Conservation (phyloP, 2,888 invertebrate species). For the Oithona nana region DNA sequence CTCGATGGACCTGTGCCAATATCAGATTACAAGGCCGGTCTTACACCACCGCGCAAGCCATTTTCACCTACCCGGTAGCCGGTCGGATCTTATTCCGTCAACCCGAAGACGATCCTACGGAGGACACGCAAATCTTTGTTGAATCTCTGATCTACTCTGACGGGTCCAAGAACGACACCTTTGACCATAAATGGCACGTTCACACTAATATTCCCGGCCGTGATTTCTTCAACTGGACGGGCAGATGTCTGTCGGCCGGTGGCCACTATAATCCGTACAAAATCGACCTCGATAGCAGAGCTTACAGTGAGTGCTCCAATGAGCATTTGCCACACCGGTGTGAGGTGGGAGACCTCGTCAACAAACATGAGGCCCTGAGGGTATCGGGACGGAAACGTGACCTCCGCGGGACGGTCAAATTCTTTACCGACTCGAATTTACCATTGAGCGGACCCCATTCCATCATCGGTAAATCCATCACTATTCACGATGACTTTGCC, state of each 20-base stretch:
- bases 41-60: constrained; percentile 53
- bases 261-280: constrained; percentile 55
- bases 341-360: constrained; percentile 47
- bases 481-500: constrained; percentile 68
- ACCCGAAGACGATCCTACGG: constrained; percentile 52
- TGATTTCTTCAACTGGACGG: constrained; percentile 80
- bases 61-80: constrained; percentile 69
- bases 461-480: constrained; percentile 59
- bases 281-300: constrained; percentile 26
- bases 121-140: constrained; percentile 63
- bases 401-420: constrained; percentile 43
- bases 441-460: constrained; percentile 53
- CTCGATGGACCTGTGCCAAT: constrained; percentile 31
- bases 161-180: constrained; percentile 38
- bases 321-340: constrained; percentile 24
- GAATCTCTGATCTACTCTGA: constrained; percentile 73
- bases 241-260: constrained; percentile 59
- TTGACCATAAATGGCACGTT: constrained; percentile 50
- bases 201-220: constrained; percentile 56
- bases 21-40: constrained; percentile 24
- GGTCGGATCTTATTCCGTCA: constrained; percentile 65
- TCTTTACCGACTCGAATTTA: constrained; percentile 58
- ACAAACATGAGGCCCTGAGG: constrained; percentile 41
- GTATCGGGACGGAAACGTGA: constrained; percentile 46
- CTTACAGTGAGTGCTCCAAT: constrained; percentile 11